Evolutionary conservation across 2,797 vertebrate genomes (phyloP).

Genomic region (Lutjanus campechanus): DNA sequence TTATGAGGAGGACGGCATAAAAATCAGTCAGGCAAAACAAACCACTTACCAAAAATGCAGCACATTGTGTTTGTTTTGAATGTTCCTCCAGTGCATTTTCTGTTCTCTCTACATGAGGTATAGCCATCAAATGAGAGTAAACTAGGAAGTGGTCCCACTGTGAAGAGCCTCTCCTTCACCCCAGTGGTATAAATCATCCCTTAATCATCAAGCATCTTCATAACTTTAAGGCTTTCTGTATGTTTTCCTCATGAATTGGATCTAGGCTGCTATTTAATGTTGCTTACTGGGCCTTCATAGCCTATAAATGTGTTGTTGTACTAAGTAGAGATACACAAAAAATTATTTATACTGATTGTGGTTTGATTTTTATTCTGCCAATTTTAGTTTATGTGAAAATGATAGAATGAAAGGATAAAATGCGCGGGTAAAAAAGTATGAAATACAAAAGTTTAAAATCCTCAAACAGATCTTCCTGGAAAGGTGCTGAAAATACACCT

Average conservation of each 20-base stretch:
- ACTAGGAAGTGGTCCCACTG: slow-evolving; percentile 33
- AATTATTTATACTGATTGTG: background rate
- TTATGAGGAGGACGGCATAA: slow-evolving; percentile 11
- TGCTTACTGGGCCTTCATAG: background rate
- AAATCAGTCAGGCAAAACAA: slow-evolving; percentile 16
- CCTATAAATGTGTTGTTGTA: slow-evolving; percentile 9
- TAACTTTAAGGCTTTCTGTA: slow-evolving; percentile 21
- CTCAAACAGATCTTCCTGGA: slow-evolving; percentile 4
- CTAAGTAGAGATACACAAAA: background rate
- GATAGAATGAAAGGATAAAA: background rate
- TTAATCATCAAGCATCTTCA: slow-evolving; percentile 49
- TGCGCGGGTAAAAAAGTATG: background rate
- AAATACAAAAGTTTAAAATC: slow-evolving; percentile 11
- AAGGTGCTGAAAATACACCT: slow-evolving; percentile 11
- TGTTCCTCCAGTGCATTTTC: background rate
- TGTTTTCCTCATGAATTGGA: slow-evolving; percentile 30
- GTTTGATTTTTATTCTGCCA: background rate
- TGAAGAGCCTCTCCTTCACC: slow-evolving; percentile 49
- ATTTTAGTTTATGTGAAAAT: background rate
- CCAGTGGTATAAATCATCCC: slow-evolving; percentile 50
- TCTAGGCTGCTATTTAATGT: slow-evolving; percentile 8
- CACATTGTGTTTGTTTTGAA: slow-evolving; percentile 31
- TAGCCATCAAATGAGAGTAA: slow-evolving; percentile 48
- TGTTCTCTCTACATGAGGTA: slow-evolving; percentile 1
- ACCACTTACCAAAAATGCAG: slow-evolving; percentile 1